Percentiles rank a stretch among this genome's conserved stretches.
phyloP scores from a whole-genome alignment of 1,140 invertebrate species.

The Caenorhabditis inopinata region DNA sequence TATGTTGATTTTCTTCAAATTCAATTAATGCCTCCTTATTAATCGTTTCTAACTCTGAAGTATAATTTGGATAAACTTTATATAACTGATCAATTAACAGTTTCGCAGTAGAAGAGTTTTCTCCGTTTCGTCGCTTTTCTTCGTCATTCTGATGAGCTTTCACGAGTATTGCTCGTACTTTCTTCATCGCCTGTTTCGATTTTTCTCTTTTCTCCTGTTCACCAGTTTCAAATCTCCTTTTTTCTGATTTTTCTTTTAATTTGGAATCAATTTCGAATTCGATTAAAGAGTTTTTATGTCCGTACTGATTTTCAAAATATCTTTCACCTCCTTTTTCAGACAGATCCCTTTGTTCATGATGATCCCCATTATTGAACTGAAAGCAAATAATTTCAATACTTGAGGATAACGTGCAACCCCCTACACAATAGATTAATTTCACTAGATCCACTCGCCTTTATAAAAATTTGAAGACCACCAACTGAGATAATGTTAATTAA shows the following conservation, averaged over 20 bases:
- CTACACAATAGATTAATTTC: too few relatives aligned
- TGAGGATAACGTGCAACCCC: too few relatives aligned
- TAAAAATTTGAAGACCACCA: too few relatives aligned
- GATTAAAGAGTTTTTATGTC: neutral
- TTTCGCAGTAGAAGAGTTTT: conserved; percentile 8
- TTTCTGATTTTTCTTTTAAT: conserved; percentile 7
- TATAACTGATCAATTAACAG: neutral
- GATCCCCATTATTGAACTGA: conserved; percentile 18
- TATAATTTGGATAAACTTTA: conserved; percentile 35
- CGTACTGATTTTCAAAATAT: conserved; percentile 8
- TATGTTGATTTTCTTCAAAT: neutral
- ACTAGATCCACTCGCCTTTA: too few relatives aligned
- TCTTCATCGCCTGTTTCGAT: neutral
- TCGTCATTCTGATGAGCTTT: conserved; percentile 33
- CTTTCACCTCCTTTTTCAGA: conserved; percentile 37
- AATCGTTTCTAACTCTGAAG: neutral
- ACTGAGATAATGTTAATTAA: too few relatives aligned
- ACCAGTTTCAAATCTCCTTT: neutral
- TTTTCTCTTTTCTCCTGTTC: neutral
- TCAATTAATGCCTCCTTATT: conserved; percentile 37
- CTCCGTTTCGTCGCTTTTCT: conserved; percentile 4
- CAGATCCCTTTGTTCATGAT: conserved; percentile 36
- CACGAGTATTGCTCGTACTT: neutral
- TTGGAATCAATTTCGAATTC: conserved; percentile 39
- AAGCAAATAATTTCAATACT: conserved; percentile 53